Conservation (phyloP, 2,888 invertebrate genomes). For the Calameuta filiformis region DNA sequence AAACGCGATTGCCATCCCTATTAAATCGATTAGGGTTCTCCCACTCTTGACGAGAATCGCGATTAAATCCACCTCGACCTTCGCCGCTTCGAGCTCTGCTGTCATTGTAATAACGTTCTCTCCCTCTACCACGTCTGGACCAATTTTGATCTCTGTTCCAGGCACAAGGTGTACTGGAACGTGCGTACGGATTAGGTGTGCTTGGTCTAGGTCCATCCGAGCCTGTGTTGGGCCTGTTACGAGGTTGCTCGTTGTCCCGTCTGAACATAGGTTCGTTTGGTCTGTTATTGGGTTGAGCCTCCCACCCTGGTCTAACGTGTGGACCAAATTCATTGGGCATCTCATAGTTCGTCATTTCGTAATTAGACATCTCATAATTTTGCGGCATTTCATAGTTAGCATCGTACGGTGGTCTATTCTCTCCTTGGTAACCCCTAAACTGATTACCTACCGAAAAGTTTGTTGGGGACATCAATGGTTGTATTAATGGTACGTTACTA, state of each 20-base stretch:
- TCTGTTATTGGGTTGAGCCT: neutral
- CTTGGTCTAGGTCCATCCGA: conserved; percentile 32
- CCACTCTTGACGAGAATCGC: conserved; percentile 28
- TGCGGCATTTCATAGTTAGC: conserved; percentile 7
- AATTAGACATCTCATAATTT: conserved; percentile 1
- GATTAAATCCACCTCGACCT: conserved; percentile 35
- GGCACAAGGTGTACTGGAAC: conserved; percentile 32
- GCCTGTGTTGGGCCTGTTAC: conserved; percentile 42
- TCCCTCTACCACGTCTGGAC: conserved; percentile 27
- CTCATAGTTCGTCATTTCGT: conserved; percentile 10
- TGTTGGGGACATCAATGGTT: conserved; percentile 32
- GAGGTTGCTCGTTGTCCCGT: conserved; percentile 21
- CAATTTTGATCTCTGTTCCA: conserved; percentile 31
- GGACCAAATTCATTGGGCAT: conserved; percentile 14
- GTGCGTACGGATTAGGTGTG: conserved; percentile 17
- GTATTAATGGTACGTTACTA: conserved; percentile 15
- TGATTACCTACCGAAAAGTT: conserved; percentile 26
- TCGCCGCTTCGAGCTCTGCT: conserved; percentile 19
- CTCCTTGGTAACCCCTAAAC: conserved; percentile 12
- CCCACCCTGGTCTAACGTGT: neutral
- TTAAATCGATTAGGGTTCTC: conserved; percentile 27
- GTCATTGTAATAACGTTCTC: conserved; percentile 32
- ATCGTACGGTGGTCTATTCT: neutral
- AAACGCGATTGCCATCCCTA: conserved; percentile 31
- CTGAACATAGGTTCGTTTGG: conserved; percentile 16